phyloP scores from a whole-genome alignment of 2,888 invertebrate species.

The Morinoia aosen region DNA sequence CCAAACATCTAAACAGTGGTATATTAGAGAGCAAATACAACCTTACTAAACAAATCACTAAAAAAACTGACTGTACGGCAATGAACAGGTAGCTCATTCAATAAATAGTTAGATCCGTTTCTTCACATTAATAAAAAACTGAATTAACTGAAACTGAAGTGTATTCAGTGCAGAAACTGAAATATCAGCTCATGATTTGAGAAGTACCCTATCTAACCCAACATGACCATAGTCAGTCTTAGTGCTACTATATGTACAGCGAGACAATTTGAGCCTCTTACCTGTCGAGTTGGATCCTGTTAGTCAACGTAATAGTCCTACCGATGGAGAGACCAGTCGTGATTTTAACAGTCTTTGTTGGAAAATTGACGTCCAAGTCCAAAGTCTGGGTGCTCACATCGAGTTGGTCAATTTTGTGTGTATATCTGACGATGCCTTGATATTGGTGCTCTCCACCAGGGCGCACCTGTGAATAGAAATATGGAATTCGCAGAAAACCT shows the following conservation, averaged over 20 bases:
- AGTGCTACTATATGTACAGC: background rate
- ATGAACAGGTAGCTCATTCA: background rate
- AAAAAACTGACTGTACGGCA: background rate
- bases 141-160: background rate
- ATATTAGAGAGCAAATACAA: background rate
- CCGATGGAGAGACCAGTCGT: conserved; percentile 56
- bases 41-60: too few species aligned
- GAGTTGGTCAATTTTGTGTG: conserved; percentile 54
- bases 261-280: background rate
- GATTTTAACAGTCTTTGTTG: conserved; percentile 54
- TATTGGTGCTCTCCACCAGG: conserved; percentile 56
- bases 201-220: background rate
- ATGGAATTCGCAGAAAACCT: background rate
- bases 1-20: too few species aligned
- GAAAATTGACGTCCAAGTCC: conserved; percentile 60
- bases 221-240: background rate
- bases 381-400: conserved; percentile 37
- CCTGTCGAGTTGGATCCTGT: conserved; percentile 61
- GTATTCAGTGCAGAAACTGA: background rate
- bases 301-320: conserved; percentile 59
- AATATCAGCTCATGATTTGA: background rate
- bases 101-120: background rate
- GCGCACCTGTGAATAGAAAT: conserved; percentile 49
- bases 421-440: conserved; percentile 45
- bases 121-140: background rate